phyloP scores from a whole-genome alignment of 1,140 invertebrate genomes.

The Macrostomum lignano region DNA sequence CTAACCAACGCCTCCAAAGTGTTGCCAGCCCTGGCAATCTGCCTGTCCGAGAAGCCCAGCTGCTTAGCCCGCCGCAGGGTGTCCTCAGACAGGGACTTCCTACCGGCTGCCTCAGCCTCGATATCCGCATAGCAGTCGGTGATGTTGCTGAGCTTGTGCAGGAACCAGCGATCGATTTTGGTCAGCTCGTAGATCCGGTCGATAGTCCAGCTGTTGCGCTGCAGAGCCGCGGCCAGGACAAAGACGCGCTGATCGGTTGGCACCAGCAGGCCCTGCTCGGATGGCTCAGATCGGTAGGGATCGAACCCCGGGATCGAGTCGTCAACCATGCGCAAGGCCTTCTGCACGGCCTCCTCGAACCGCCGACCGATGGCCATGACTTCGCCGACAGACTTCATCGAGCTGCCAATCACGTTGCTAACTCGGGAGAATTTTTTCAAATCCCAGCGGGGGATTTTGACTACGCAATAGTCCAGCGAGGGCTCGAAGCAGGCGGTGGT shows the following conservation, averaged over 20 bases:
- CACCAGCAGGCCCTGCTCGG: slow-evolving; percentile 42
- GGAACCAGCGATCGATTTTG: slow-evolving; percentile 86
- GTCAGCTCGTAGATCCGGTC: slow-evolving; percentile 61
- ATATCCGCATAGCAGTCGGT: not conserved
- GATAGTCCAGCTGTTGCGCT: slow-evolving; percentile 33
- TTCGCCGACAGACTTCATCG: slow-evolving; percentile 98
- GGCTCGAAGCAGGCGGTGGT: slow-evolving; percentile 98
- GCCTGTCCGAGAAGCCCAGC: slow-evolving; percentile 82
- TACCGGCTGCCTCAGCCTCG: slow-evolving; percentile 3
- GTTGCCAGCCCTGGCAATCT: slow-evolving; percentile 58
- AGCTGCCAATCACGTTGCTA: slow-evolving; percentile 55
- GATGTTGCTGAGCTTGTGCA: slow-evolving; percentile 19
- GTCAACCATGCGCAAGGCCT: slow-evolving; percentile 89
- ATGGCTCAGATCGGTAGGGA: slow-evolving; percentile 35
- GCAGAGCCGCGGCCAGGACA: slow-evolving; percentile 67
- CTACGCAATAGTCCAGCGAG: slow-evolving; percentile 91
- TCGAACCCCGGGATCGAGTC: slow-evolving; percentile 74
- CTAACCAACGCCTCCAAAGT: slow-evolving; percentile 29
- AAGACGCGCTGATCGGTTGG: slow-evolving; percentile 91
- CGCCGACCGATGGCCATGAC: slow-evolving; percentile 90
- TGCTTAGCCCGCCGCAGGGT: slow-evolving; percentile 54
- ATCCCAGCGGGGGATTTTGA: slow-evolving; percentile 84
- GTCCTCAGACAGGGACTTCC: slow-evolving; percentile 18
- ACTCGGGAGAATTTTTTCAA: slow-evolving; percentile 22
- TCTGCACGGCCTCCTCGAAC: slow-evolving; percentile 97